Conservation (phyloP, 2,888 invertebrate species). For the Stenodera caucasica region DNA sequence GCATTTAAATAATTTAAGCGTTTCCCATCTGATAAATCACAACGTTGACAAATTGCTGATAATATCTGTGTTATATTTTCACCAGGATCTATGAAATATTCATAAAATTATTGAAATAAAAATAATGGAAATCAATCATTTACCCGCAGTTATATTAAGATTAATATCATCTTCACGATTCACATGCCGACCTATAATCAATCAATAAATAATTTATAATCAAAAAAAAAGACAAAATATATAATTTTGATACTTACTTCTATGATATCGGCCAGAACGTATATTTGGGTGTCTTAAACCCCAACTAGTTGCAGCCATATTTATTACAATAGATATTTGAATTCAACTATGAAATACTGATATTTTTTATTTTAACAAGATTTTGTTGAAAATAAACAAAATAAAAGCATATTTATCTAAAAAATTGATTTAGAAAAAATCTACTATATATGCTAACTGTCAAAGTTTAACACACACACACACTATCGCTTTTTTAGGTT, state of each 20-base stretch:
- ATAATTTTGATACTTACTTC: too few relatives aligned
- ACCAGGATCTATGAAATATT: slow-evolving; percentile 54
- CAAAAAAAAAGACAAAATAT: slow-evolving; percentile 27
- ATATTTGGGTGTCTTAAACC: slow-evolving; percentile 57
- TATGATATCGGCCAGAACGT: slow-evolving; percentile 57
- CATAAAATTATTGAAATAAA: slow-evolving; percentile 13
- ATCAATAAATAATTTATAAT: neutral
- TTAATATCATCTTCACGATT: slow-evolving; percentile 51
- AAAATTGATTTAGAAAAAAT: neutral
- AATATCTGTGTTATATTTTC: slow-evolving; percentile 69
- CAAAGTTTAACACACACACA: neutral
- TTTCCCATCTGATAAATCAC: slow-evolving; percentile 71
- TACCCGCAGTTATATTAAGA: slow-evolving; percentile 60
- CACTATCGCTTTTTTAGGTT: neutral
- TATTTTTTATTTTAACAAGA: neutral
- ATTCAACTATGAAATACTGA: too few relatives aligned
- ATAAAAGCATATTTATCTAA: neutral
- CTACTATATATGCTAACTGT: neutral
- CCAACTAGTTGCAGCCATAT: slow-evolving; percentile 61
- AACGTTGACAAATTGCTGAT: slow-evolving; percentile 62
- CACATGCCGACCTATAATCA: slow-evolving; percentile 16
- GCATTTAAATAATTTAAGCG: slow-evolving; percentile 86
- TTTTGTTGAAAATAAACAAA: neutral
- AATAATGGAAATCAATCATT: slow-evolving; percentile 21
- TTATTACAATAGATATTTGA: neutral